These are phyloP conservation scores for Nasonia longicornis DNA, from an alignment of 1,140 invertebrate species.

Conservation along the genomic window DNA sequence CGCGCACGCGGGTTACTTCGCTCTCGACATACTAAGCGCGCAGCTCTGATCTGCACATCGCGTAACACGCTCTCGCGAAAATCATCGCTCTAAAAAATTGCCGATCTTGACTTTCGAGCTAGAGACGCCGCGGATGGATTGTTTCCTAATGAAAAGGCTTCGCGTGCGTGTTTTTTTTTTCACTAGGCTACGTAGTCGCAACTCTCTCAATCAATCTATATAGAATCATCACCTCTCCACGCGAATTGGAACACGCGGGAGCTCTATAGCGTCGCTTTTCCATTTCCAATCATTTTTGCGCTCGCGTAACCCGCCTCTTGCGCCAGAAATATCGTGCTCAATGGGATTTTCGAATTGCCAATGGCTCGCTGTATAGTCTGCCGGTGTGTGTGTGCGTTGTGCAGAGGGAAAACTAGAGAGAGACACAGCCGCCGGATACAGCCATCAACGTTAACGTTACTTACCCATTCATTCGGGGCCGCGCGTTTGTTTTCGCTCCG, in stretches of 20 bases:
- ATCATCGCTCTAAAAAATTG: constrained; percentile 15
- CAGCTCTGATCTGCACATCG: no score
- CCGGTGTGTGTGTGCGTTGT: background rate
- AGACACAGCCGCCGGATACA: constrained; percentile 15
- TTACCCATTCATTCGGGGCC: background rate
- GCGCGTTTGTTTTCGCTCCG: constrained; percentile 10
- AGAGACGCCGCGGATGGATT: background rate
- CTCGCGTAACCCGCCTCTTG: background rate
- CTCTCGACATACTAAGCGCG: constrained; percentile 22
- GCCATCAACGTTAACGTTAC: constrained; percentile 7
- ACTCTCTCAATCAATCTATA: background rate
- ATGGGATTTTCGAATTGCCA: constrained; percentile 24
- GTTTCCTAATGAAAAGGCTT: no score
- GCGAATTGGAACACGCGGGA: constrained; percentile 36
- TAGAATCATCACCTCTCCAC: background rate
- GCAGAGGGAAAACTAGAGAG: background rate
- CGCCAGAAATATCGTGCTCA: background rate
- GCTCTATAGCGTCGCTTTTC: constrained; percentile 31
- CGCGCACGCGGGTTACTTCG: background rate
- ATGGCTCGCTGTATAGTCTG: background rate
- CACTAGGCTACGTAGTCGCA: no score
- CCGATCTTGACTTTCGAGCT: constrained; percentile 1
- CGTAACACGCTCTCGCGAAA: no score
- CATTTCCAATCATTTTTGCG: constrained; percentile 27
- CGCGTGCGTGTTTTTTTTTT: no score